A percentile compares a stretch with the other conserved stretches of the same genome.
These are phyloP conservation scores for Pantherophis alleghaniensis DNA, from an alignment of 2,797 vertebrate genomes.

Conservation along the genomic window DNA sequence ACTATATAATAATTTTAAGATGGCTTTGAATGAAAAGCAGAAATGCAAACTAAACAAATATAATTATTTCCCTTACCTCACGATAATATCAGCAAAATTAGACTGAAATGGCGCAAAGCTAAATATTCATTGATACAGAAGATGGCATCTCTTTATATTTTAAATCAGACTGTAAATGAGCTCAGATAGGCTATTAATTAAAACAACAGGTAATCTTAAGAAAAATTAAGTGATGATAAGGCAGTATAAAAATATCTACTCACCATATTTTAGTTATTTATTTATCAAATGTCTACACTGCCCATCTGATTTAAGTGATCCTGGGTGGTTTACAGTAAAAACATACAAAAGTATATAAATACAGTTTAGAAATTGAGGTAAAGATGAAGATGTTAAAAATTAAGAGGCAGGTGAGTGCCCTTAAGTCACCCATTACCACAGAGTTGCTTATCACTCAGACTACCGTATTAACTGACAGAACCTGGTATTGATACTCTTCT, in stretches of 20 bases:
- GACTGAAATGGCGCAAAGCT: conserved; percentile 26
- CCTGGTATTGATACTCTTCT: neutral
- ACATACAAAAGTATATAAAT: neutral
- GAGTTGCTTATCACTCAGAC: neutral
- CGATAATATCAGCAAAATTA: conserved; percentile 39
- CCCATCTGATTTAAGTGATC: neutral
- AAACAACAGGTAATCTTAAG: neutral
- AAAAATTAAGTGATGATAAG: conserved; percentile 23
- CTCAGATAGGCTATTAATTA: conserved; percentile 28
- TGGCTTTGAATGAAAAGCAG: conserved; percentile 2
- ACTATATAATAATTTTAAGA: neutral
- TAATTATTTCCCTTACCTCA: neutral
- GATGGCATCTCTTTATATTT: conserved; percentile 5
- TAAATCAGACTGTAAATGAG: conserved; percentile 24
- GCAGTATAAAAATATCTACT: conserved; percentile 4
- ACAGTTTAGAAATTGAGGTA: neutral
- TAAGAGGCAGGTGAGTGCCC: neutral
- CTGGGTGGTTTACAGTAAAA: neutral
- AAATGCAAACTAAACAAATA: conserved; percentile 27
- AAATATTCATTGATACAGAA: conserved; percentile 20
- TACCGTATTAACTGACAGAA: neutral
- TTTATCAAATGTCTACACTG: neutral
- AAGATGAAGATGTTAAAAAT: neutral
- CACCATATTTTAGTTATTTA: neutral
- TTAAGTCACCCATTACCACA: neutral